Conservation (phyloP, 2,113 vertebrate species). For the Abramis brama region DNA sequence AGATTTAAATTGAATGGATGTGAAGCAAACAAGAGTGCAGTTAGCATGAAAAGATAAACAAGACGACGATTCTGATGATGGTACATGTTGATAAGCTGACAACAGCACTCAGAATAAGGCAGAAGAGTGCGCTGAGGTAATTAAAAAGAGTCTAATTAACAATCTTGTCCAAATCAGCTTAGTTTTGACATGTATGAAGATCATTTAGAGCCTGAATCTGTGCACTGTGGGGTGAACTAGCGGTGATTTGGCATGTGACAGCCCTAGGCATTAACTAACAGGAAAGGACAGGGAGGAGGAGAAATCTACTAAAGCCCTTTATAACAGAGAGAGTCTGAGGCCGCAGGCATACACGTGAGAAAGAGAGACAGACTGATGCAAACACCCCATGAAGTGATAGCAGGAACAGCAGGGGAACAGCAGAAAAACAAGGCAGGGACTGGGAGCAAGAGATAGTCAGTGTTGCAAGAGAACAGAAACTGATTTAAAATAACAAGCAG, state of each 20-base stretch:
- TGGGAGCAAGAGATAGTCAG: not conserved
- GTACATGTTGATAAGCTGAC: not conserved
- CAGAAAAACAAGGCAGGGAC: slow-evolving; percentile 32
- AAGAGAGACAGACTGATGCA: slow-evolving; percentile 13
- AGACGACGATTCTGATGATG: not conserved
- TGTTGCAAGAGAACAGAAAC: not conserved
- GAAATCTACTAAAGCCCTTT: slow-evolving; percentile 28
- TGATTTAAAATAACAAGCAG: slow-evolving; percentile 55
- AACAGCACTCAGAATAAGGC: not conserved
- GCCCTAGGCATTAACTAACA: slow-evolving; percentile 40
- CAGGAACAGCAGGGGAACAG: slow-evolving; percentile 10
- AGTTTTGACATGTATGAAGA: not conserved
- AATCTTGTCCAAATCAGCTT: not conserved
- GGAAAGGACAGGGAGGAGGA: slow-evolving; percentile 26
- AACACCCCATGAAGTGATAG: not conserved
- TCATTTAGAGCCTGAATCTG: not conserved
- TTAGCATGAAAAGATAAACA: not conserved
- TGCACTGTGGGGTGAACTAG: slow-evolving; percentile 13
- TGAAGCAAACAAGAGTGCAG: not conserved
- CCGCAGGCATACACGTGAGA: not conserved
- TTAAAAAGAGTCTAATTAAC: not conserved
- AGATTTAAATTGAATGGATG: not conserved
- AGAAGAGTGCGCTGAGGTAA: too few relatives aligned
- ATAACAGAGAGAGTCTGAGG: slow-evolving; percentile 21
- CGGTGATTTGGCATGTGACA: not conserved